Conservation (phyloP, 2,797 vertebrate genomes). For the Acanthopagrus latus region DNA sequence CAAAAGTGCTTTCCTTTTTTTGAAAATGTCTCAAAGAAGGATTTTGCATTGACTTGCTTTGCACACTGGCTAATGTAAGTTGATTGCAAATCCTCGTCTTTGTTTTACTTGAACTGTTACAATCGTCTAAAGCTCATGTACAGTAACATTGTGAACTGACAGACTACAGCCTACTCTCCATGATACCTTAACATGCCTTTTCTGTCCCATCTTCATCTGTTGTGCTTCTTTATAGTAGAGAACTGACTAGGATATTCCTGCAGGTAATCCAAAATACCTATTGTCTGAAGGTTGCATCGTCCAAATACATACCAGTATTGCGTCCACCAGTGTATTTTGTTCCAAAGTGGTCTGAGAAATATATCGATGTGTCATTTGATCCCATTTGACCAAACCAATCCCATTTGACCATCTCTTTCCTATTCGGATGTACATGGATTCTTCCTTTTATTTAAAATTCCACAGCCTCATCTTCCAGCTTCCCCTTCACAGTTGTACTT, state of each 20-base stretch:
- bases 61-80: constrained; percentile 13
- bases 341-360: constrained; percentile 74
- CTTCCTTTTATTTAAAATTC: constrained; percentile 72
- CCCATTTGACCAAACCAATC: constrained; percentile 79
- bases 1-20: background rate
- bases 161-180: constrained; percentile 66
- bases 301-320: constrained; percentile 90
- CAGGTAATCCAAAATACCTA: constrained; percentile 94
- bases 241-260: constrained; percentile 97
- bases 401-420: constrained; percentile 88
- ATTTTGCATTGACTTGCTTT: constrained; percentile 35
- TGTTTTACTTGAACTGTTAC: constrained; percentile 42
- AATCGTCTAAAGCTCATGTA: constrained; percentile 45
- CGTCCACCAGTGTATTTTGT: constrained; percentile 90
- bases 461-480: constrained; percentile 87
- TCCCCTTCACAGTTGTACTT: constrained; percentile 86
- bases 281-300: constrained; percentile 89
- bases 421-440: constrained; percentile 80
- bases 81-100: constrained; percentile 40
- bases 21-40: constrained; percentile 2
- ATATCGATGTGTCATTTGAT: constrained; percentile 78
- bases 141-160: constrained; percentile 67
- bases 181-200: constrained; percentile 93
- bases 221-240: constrained; percentile 97
- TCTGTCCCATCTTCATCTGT: constrained; percentile 96